Base-by-base conservation (phyloP, 2,113 vertebrate genomes). In the Peucedramus taeniatus region DNA sequence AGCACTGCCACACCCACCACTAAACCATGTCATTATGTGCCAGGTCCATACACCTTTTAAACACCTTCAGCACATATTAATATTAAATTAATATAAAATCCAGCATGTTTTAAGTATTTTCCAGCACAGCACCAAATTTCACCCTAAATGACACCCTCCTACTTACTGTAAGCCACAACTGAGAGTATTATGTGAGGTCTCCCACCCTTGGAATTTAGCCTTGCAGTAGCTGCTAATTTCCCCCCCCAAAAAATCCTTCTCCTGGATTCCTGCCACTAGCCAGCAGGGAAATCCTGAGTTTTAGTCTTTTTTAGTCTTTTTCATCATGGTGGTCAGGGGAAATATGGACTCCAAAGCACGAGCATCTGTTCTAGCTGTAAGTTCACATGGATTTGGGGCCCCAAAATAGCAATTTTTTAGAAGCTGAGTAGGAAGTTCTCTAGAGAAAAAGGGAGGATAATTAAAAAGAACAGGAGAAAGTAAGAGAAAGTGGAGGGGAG, bases 261-360 rank as follows among this genome's bases (percentile, higher is more conserved):
- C 64, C 51, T 57, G 68, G 47, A 63, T 78, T 78, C 45, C 39
- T 21, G 28, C 24, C 44, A 59, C 56, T 24, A 49, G 16, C 26
- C 37, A 69, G 44, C 37, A 91, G 31, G 35, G 8, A 2, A 71
- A 78, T 76, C 40, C 61, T 49, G 6, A 8, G n/a, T 60, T 83
- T 75, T 13, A 51, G 37, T 22, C 30, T 37, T 76, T 71, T 64
- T 42, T 26, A 53, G 45, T 10, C 35, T 26, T 83, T 60, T 69
- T 50, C 40, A 6, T 59, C 60, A 70, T 23, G 57, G 49, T 4
- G 6, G 68, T 64, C 87, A 89, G 19, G 57, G 27, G 60, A 74
- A 83, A 87, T 30, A 26, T 0, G 1, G 42, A 44, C 24, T 65
- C n/a, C 7, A 33, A 61, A 47, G 31, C n/a, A 65, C 4, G 0